Evolutionary conservation across 2,888 invertebrate genomes (phyloP).

Genomic region (Lasioglossum malachurum): DNA sequence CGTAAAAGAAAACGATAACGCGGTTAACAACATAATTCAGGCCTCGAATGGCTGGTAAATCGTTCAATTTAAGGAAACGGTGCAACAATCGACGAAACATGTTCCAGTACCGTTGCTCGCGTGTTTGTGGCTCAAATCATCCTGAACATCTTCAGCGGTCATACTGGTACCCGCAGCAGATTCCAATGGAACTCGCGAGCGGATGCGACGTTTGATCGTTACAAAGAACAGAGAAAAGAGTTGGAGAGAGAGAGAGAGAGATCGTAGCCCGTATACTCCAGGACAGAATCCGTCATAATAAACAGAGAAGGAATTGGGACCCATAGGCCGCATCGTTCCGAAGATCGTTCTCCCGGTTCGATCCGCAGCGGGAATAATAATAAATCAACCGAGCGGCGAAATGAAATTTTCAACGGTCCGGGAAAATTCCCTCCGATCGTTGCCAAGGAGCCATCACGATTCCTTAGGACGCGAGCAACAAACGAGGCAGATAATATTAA

Average conservation of each 20-base stretch:
- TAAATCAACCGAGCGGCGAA: not conserved
- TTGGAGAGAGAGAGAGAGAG: not conserved
- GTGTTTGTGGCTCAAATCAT: not conserved
- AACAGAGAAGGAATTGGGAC: not conserved
- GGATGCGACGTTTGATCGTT: not conserved
- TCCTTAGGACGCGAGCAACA: not conserved
- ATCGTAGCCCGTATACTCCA: conserved; percentile 28
- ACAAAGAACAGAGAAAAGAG: not conserved
- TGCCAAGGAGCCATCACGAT: conserved; percentile 8
- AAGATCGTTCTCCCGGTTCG: not conserved
- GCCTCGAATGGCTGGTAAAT: not conserved
- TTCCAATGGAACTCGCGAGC: not conserved
- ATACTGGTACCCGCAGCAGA: conserved; percentile 56
- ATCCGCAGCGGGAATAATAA: not conserved
- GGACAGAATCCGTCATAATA: not conserved
- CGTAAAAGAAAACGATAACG: not conserved
- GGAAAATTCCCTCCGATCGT: not conserved
- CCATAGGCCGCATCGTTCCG: not conserved
- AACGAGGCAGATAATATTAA: conserved; percentile 15
- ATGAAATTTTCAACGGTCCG: not conserved
- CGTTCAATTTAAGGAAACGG: not conserved
- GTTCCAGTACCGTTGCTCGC: not conserved
- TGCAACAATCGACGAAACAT: not conserved
- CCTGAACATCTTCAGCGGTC: not conserved
- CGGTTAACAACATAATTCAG: not conserved